These are phyloP conservation scores for Polyommatus icarus DNA, from an alignment of 2,888 invertebrate species.

Conservation along the genomic window DNA sequence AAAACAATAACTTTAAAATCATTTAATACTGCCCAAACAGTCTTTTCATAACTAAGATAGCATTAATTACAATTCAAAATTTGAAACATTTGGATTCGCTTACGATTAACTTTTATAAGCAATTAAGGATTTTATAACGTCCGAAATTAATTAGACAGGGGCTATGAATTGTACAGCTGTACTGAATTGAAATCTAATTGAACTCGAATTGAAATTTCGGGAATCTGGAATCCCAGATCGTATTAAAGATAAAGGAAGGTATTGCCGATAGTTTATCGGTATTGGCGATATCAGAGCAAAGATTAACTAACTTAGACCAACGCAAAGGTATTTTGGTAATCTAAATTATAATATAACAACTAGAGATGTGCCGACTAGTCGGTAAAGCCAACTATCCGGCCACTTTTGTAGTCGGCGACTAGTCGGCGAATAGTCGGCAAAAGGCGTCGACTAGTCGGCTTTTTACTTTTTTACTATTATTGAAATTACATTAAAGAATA, in stretches of 20 bases:
- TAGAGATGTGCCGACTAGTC: too few relatives aligned
- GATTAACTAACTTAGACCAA: neutral
- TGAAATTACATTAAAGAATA: too few relatives aligned
- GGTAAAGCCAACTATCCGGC: too few relatives aligned
- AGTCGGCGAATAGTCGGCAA: too few relatives aligned
- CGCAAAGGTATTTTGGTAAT: neutral
- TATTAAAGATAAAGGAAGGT: neutral
- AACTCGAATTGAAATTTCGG: slow-evolving; percentile 37
- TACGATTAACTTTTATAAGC: slow-evolving; percentile 22
- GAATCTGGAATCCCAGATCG: slow-evolving; percentile 36
- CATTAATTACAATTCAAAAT: neutral
- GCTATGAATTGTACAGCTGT: slow-evolving; percentile 56
- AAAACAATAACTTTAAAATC: neutral
- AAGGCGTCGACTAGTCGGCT: too few relatives aligned
- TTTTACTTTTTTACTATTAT: too few relatives aligned
- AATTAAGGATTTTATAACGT: slow-evolving; percentile 58
- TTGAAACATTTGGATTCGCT: neutral
- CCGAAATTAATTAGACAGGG: slow-evolving; percentile 67
- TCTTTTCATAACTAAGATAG: neutral
- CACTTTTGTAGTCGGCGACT: too few relatives aligned
- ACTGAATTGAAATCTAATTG: slow-evolving; percentile 36
- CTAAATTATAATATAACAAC: too few relatives aligned
- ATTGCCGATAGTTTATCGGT: slow-evolving; percentile 13
- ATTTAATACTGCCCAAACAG: neutral
- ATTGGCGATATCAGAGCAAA: neutral